Evolutionary conservation across 2,113 vertebrate genomes (phyloP), one percentile per base, ranked within the genome.

Genomic region (Bettongia penicillata): DNA sequence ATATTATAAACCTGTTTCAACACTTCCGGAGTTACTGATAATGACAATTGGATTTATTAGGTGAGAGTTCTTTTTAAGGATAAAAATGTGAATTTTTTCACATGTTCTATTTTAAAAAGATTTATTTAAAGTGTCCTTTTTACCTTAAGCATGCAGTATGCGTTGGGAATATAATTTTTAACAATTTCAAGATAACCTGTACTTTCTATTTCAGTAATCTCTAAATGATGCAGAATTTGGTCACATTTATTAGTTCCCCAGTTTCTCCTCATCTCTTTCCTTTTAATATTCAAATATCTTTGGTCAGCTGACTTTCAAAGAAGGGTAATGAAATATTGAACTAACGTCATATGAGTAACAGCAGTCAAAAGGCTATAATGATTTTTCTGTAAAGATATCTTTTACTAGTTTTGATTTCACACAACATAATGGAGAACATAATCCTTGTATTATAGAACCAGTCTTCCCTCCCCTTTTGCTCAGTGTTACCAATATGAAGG

Each of bases 1-100:
- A 92, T 49, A 68, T 49, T 96, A 90, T 92, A 23, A 93, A 94
- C 19, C 14, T 97, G 89, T 91, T 93, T 23, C 9, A 95, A 84
- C 47, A 94, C 14, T 91, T 96, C 55, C 52, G 90, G 91, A 68
- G 37, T 92, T 37, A 95, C 2, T 57, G 28, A 93, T 49, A 89
- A 0, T 93, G 10, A 26, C 11, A 91, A 93, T 0, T 51, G 93
- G 53, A 94, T 61, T 84, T 96, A 91, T 94, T 90, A 37, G 91
- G n/a, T 91, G 91, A 96, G 95, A 93, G 92, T 10, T 55, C 53
- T 55, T 55, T 55, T 55, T 55, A 55, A 25, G 23, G 8, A 26
- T 55, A 26, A 55, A 53, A 55, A 55, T 55, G 53, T 26, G 25
- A 55, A 55, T 26, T 55, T 55, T 55, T 55, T 55, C 53, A 55